phyloP scores from a whole-genome alignment of 2,888 invertebrate species.

The Merodon equestris region DNA sequence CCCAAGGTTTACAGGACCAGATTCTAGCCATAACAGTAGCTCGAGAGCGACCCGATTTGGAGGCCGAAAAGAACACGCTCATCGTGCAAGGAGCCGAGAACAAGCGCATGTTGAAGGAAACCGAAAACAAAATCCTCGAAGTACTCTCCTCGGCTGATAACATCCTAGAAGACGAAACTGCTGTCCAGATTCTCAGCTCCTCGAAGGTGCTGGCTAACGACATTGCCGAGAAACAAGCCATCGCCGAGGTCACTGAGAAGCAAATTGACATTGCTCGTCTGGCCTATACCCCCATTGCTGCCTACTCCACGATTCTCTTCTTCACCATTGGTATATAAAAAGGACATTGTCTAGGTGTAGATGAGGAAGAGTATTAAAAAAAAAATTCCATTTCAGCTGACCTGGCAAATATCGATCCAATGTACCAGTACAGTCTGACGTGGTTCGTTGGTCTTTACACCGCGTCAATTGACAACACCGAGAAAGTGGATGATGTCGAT shows the following conservation, averaged over 20 bases:
- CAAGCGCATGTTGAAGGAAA: constrained; percentile 89
- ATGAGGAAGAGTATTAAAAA: not conserved
- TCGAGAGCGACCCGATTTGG: constrained; percentile 93
- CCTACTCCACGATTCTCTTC: constrained; percentile 93
- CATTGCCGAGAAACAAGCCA: constrained; percentile 93
- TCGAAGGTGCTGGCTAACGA: constrained; percentile 94
- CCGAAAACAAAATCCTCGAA: constrained; percentile 93
- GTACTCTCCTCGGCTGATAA: constrained; percentile 87
- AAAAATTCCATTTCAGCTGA: constrained; percentile 81
- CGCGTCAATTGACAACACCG: constrained; percentile 91
- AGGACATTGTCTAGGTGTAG: no score
- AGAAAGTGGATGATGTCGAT: constrained; percentile 89
- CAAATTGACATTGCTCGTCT: constrained; percentile 92
- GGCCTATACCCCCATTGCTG: constrained; percentile 94
- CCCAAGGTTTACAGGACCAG: constrained; percentile 93
- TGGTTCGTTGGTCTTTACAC: constrained; percentile 96
- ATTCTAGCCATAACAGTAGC: constrained; percentile 94
- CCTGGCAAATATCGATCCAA: constrained; percentile 94
- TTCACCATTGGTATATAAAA: constrained; percentile 89
- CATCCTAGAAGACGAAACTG: constrained; percentile 94
- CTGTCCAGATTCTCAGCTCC: constrained; percentile 91
- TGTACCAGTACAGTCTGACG: constrained; percentile 97
- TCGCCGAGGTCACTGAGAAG: constrained; percentile 93
- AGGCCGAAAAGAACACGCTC: constrained; percentile 92
- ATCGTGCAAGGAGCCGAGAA: constrained; percentile 94